phyloP scores from a whole-genome alignment of 2,797 vertebrate genomes.

The Sus cebifrons region DNA sequence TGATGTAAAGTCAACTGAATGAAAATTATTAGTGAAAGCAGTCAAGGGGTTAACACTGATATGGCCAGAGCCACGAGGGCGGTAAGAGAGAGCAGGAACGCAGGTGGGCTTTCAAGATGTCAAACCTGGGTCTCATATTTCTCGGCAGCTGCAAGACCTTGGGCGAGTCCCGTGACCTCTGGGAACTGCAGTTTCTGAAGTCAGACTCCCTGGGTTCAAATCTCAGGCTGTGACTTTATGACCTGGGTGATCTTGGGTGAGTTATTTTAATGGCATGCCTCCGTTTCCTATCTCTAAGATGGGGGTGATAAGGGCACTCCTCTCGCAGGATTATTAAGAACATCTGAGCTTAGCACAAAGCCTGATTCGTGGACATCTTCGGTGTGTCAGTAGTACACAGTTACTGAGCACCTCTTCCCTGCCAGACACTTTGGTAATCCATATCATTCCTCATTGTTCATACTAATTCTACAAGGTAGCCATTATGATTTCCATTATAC shows the following conservation, averaged over 20 bases:
- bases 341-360: not conserved
- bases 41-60: not conserved
- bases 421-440: not conserved
- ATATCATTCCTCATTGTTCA: not conserved
- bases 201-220: not conserved
- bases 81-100: not conserved
- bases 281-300: not conserved
- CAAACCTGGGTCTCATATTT: not conserved
- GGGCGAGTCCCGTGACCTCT: not conserved
- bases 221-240: not conserved
- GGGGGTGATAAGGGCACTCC: not conserved
- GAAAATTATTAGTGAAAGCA: not conserved
- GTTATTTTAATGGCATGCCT: not conserved
- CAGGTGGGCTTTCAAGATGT: not conserved
- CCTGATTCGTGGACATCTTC: not conserved
- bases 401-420: not conserved
- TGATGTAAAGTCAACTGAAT: constrained; percentile 3
- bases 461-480: not conserved
- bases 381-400: not conserved
- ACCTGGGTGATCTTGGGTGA: not conserved
- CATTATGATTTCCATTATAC: not conserved
- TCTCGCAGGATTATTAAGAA: not conserved
- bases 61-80: not conserved
- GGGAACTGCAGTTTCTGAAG: not conserved
- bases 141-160: not conserved